Base-by-base conservation (phyloP, 2,797 vertebrate species). In the Menidia menidia region DNA sequence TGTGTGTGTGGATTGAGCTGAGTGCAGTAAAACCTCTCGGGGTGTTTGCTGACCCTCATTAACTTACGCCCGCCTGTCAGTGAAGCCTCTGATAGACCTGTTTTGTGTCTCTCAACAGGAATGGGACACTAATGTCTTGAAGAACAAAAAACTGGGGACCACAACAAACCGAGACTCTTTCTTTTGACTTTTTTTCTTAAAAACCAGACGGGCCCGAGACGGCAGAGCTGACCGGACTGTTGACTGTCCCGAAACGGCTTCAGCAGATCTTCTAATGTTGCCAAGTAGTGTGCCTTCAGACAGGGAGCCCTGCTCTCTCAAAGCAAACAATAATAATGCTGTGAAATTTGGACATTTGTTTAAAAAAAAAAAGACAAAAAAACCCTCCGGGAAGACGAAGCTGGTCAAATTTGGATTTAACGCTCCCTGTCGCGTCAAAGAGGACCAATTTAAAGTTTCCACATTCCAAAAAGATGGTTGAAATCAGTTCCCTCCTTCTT, bases 151-250 rank as follows among this genome's bases (percentile, higher is more conserved):
- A 33, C 88, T 92, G 90, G 93, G 95, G 96, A 92, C 94, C 94
- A 95, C 91, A 89, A 92, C 95, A 94, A 94, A 94, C 94, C 93
- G 94, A 92, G 94, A 93, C 93, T 94, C 88, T 94, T 94, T 92
- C 83, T 83, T 95, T 96, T 95, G 96, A 93, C 95, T 19, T 95
- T 96, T 95, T 96, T 94, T 95, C 93, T 85, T 92, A 92, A 94
- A 92, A 94, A 95, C 95, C 94, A 95, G 95, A 96, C 94, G 72
- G 83, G 77, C 60, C 77, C 70, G 55, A 57, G 62, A 70, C 80
- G 91, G 81, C 48, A 35, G 64, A 74, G 64, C 3, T 75, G 77
- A 87, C 59, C 81, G 92, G 91, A 92, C 94, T 93, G 93, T 94
- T 92, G 92, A 95, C 96, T 95, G 93, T 96, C 95, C 94, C 50